Evolutionary conservation across 2,113 vertebrate genomes (phyloP).

Genomic region (Ciconia boyciana): DNA sequence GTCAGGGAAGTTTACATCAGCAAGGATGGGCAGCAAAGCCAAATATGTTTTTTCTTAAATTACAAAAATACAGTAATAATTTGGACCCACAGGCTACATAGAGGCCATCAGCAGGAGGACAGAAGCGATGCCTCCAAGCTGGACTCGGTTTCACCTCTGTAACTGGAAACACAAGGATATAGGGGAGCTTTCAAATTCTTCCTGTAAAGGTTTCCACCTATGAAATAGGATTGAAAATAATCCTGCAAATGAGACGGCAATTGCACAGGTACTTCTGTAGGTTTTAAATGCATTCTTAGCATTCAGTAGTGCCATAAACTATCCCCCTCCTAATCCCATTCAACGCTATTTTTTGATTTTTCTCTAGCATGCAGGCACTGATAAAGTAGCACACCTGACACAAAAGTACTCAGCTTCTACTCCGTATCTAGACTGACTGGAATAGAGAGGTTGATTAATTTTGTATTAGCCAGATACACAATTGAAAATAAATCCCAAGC

Average conservation of each 20-base stretch:
- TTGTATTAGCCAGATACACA: background rate
- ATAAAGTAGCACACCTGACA: background rate
- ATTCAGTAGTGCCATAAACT: background rate
- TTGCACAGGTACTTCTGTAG: background rate
- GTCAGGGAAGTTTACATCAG: too few species aligned
- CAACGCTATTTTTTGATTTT: background rate
- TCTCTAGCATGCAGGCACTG: background rate
- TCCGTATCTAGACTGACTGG: background rate
- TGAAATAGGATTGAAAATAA: background rate
- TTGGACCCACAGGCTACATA: background rate
- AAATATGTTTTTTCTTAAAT: accelerated
- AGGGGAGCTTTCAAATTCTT: background rate
- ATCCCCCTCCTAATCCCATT: background rate
- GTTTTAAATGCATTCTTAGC: background rate
- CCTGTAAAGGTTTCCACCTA: background rate
- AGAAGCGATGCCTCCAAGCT: background rate
- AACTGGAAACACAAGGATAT: background rate
- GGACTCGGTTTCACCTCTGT: background rate
- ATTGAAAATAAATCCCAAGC: background rate
- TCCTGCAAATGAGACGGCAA: background rate
- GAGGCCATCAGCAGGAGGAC: background rate
- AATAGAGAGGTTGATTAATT: conserved; percentile 18
- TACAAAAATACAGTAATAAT: accelerated
- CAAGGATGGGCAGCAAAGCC: background rate
- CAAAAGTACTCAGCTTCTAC: background rate